phyloP scores from a whole-genome alignment of 2,888 invertebrate species.

The Nemotelus pantherinus region DNA sequence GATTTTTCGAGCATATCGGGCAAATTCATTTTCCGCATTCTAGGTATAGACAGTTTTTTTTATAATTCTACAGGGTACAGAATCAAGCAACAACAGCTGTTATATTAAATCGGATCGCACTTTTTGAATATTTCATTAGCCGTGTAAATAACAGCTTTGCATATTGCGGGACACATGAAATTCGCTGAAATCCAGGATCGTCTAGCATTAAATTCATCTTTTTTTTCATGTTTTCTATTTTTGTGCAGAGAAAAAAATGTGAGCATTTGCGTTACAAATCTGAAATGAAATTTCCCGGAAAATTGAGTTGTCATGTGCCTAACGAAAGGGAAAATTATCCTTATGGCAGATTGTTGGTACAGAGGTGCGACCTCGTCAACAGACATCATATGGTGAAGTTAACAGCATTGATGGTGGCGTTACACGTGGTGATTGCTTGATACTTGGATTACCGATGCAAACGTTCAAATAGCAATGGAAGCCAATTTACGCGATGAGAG shows the following conservation, averaged over 20 bases:
- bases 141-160: not conserved
- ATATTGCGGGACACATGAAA: not conserved
- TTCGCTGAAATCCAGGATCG: constrained; percentile 31
- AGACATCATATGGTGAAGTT: not conserved
- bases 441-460: no score
- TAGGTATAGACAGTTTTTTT: no score
- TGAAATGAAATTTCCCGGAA: constrained; percentile 48
- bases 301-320: constrained; percentile 49
- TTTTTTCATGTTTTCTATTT: not conserved
- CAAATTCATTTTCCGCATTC: no score
- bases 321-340: constrained; percentile 49
- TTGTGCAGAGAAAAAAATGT: not conserved
- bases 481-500: no score
- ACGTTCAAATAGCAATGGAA: no score
- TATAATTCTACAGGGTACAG: no score
- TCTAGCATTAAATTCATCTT: constrained; percentile 42
- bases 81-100: not conserved
- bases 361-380: constrained; percentile 2
- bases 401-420: no score
- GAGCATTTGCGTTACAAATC: constrained; percentile 44
- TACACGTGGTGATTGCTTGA: no score
- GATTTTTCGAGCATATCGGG: no score
- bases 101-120: no score
- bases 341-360: constrained; percentile 23
- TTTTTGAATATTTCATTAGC: constrained; percentile 6